Evolutionary conservation across 2,888 invertebrate species (phyloP), one percentile per base, ranked within the genome.

Genomic region (Lochmaea capreae): DNA sequence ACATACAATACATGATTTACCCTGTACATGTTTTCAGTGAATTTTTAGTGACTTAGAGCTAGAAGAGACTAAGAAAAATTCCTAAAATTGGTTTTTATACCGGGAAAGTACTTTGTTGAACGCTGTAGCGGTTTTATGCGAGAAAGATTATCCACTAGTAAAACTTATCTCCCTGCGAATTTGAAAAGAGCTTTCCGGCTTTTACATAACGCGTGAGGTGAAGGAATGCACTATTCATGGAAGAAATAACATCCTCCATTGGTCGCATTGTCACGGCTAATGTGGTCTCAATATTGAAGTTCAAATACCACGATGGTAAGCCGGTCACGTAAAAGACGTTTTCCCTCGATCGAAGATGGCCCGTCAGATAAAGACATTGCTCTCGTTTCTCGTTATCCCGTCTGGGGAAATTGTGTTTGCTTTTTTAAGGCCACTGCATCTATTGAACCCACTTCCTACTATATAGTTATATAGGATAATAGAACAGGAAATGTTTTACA

Each of bases 311-410:
- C 76, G 78, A 80, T 61, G 66, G 82, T 84, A 84, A 84, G 79
- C 83, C 77, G 78, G 83, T 84, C 84, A 84, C 84, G 84, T 83
- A 81, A 80, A 80, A 81, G 79, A 81, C 82, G 81, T 83, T 84
- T 81, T 79, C 80, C 77, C 77, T 82, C 81, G 79, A 80, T 79
- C 79, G 77, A 77, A 77, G 79, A 78, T 75, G 74, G 78, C 79
- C 78, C 77, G 77, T 75, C 77, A 82, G 83, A 85, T 85, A 84
- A 84, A 84, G 83, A 83, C 83, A 82, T 83, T 79, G 82, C 80
- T 80, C 77, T 84, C 81, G 82, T 82, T 85, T 84, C 84, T 81
- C 43, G 65, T 65, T 65, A 58, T 65, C 80, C 83, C 72, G 79
- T 81, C 83, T 83, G 79, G 75, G 81, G 80, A 84, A 84, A 84